phyloP scores from a whole-genome alignment of 1,140 invertebrate genomes.

The Sycophaga agraensis region DNA sequence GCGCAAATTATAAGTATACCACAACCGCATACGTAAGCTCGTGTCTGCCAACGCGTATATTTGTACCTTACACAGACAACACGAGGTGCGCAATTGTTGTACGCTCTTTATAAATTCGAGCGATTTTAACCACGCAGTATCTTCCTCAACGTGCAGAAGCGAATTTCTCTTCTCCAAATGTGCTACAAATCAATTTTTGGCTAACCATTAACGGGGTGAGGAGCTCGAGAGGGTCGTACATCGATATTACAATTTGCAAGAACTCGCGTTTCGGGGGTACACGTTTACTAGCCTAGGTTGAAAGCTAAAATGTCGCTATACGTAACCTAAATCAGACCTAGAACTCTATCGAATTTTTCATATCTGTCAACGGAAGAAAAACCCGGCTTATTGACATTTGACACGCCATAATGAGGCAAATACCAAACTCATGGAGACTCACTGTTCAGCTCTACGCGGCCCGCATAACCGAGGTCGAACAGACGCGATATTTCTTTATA shows the following conservation, averaged over 20 bases:
- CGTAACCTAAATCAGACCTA: background rate
- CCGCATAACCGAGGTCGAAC: too few species aligned
- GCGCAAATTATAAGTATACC: background rate
- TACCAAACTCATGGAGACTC: background rate
- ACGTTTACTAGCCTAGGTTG: background rate
- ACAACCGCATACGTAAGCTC: background rate
- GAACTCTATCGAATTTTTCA: background rate
- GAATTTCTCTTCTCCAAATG: slow-evolving; percentile 34
- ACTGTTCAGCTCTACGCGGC: background rate
- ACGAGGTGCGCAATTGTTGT: background rate
- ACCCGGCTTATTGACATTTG: background rate
- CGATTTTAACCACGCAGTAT: background rate
- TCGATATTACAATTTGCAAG: slow-evolving; percentile 34
- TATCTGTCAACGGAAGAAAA: background rate
- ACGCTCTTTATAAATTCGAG: background rate
- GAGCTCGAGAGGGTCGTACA: slow-evolving; percentile 48
- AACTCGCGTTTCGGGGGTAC: slow-evolving; percentile 36
- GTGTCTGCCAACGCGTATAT: slow-evolving; percentile 4
- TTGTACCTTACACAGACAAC: background rate
- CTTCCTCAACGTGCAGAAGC: background rate
- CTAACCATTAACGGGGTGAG: slow-evolving; percentile 43
- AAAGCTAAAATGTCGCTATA: background rate
- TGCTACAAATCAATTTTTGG: slow-evolving; percentile 47
- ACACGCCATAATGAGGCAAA: background rate
- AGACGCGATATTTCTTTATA: background rate